phyloP scores from a whole-genome alignment of 1,140 invertebrate species.

The Bathynomus jamesi region DNA sequence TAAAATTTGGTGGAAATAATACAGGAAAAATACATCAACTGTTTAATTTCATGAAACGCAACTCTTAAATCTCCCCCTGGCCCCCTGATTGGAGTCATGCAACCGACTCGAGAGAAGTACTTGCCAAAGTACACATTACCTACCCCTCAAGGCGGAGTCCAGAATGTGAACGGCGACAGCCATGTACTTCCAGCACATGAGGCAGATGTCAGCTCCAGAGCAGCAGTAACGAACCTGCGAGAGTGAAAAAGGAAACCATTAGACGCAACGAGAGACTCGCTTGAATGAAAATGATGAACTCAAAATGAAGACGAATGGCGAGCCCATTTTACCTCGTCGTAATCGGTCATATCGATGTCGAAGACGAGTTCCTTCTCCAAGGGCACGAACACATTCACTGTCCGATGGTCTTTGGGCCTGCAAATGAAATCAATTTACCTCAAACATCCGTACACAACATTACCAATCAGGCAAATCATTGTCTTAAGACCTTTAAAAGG shows the following conservation, averaged over 20 bases:
- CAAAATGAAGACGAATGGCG: background rate
- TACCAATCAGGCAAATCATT: background rate
- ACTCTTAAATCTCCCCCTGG: too few relatives aligned
- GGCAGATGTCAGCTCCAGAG: constrained; percentile 52
- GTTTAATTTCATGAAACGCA: too few relatives aligned
- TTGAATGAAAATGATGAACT: background rate
- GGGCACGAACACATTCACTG: constrained; percentile 50
- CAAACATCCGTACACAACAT: background rate
- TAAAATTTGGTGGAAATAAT: too few relatives aligned
- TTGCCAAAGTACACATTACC: constrained; percentile 30
- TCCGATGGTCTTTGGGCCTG: constrained; percentile 54
- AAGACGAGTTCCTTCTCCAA: constrained; percentile 88
- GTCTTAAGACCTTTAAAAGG: background rate
- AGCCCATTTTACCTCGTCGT: constrained; percentile 69
- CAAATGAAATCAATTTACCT: too few relatives aligned
- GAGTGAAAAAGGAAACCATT: constrained; percentile 63
- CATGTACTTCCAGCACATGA: constrained; percentile 97
- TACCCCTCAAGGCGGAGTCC: constrained; percentile 71
- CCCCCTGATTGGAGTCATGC: too few relatives aligned
- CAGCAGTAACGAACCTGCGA: constrained; percentile 58
- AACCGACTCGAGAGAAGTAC: too few relatives aligned
- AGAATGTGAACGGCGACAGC: constrained; percentile 84
- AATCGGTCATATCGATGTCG: constrained; percentile 99
- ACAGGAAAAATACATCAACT: too few relatives aligned
- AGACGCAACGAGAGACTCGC: too few relatives aligned